These are phyloP conservation scores for Oegoconia quadripuncta DNA, from an alignment of 2,888 invertebrate genomes.

Conservation along the genomic window DNA sequence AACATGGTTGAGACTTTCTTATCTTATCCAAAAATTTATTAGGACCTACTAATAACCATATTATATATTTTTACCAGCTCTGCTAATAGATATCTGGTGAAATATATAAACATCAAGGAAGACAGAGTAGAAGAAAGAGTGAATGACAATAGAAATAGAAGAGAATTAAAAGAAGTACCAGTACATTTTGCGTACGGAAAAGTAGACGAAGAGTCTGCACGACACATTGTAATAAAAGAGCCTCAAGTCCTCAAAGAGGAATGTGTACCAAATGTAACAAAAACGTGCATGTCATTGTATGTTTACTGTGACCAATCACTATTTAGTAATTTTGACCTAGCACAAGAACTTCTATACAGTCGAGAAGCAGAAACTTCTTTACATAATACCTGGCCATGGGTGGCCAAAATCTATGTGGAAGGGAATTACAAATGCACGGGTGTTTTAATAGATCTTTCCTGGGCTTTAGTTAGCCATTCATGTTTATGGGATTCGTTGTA, in stretches of 20 bases:
- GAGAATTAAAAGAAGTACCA: conserved; percentile 32
- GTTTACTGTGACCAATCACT: conserved; percentile 73
- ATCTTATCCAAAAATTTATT: no score
- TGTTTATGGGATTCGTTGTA: conserved; percentile 71
- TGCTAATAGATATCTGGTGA: conserved; percentile 55
- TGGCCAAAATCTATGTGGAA: conserved; percentile 84
- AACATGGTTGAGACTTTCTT: no score
- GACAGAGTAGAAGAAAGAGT: conserved; percentile 30
- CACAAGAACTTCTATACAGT: conserved; percentile 36
- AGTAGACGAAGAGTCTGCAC: conserved; percentile 29
- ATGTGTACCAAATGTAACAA: conserved; percentile 66
- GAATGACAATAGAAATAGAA: conserved; percentile 40
- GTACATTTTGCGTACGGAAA: conserved; percentile 52
- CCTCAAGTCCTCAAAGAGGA: conserved; percentile 61
- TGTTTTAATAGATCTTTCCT: conserved; percentile 81
- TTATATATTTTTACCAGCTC: conserved; percentile 50
- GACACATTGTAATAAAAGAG: conserved; percentile 47
- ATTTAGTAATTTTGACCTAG: conserved; percentile 48
- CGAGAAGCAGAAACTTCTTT: conserved; percentile 30
- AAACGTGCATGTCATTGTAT: conserved; percentile 75
- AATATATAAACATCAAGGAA: conserved; percentile 58
- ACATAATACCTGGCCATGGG: conserved; percentile 84
- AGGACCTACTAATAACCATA: no score
- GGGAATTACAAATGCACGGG: conserved; percentile 85
- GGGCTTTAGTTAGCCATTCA: conserved; percentile 81